Percentiles rank a stretch among this genome's conserved stretches.
These are phyloP conservation scores for Eretmocerus hayati DNA, from an alignment of 2,888 invertebrate species.

Conservation along the genomic window DNA sequence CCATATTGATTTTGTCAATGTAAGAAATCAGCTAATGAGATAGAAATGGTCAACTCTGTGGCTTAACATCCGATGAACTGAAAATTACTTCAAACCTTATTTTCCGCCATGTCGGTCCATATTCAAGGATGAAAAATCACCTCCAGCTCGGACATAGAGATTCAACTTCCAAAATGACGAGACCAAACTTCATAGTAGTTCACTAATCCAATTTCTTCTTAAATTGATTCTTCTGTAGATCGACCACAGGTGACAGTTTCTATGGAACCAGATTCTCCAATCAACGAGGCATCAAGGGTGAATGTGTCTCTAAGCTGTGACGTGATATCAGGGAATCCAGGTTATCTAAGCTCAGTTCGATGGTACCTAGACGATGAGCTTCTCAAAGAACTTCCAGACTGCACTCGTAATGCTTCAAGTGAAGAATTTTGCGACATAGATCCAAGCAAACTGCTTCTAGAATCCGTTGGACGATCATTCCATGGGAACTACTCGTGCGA, in stretches of 20 bases:
- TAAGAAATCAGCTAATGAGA: too few relatives aligned
- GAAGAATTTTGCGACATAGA: conserved; percentile 72
- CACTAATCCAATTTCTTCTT: too few relatives aligned
- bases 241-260: conserved; percentile 70
- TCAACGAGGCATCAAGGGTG: conserved; percentile 68
- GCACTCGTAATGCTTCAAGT: conserved; percentile 49
- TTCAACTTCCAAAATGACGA: too few relatives aligned
- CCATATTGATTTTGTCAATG: too few relatives aligned
- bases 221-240: conserved; percentile 54
- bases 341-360: conserved; percentile 64
- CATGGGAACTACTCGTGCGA: conserved; percentile 92
- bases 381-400: conserved; percentile 79
- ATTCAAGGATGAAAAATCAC: too few relatives aligned
- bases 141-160: too few relatives aligned
- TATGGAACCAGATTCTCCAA: conserved; percentile 70
- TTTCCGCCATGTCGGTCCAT: too few relatives aligned
- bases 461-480: conserved; percentile 80
- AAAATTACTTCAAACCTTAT: too few relatives aligned
- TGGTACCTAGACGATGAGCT: conserved; percentile 82
- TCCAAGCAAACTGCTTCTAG: conserved; percentile 75
- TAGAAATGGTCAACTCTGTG: too few relatives aligned
- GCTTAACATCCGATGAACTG: too few relatives aligned
- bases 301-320: conserved; percentile 80
- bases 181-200: too few relatives aligned
- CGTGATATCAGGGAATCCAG: conserved; percentile 73